A percentile compares a stretch with the other conserved stretches of the same genome.
Evolutionary conservation across 2,797 vertebrate genomes (phyloP).

Genomic region (Enteromius argenteus): DNA sequence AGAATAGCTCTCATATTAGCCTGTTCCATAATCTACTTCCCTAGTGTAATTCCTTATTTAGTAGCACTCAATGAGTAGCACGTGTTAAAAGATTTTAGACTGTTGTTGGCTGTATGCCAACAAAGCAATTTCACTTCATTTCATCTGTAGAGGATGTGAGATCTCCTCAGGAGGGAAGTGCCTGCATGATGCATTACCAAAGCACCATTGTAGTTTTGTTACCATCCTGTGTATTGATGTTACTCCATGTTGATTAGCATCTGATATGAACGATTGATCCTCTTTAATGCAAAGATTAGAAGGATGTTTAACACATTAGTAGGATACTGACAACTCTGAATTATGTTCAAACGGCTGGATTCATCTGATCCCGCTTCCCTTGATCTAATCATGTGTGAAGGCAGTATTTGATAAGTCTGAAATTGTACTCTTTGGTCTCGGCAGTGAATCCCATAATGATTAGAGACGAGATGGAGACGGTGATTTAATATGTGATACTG

Average conservation of each 20-base stretch:
- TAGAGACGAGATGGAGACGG: not conserved
- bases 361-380: slow-evolving; percentile 14
- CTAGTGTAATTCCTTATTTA: not conserved
- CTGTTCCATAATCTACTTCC: not conserved
- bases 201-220: not conserved
- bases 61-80: not conserved
- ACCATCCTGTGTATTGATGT: slow-evolving; percentile 6
- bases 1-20: not conserved
- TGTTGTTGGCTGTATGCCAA: not conserved
- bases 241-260: slow-evolving; percentile 13
- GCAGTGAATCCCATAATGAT: slow-evolving; percentile 10
- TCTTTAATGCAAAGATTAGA: slow-evolving; percentile 24
- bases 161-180: not conserved
- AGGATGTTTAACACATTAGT: not conserved
- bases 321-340: slow-evolving; percentile 1
- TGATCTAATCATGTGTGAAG: slow-evolving; percentile 16
- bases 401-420: slow-evolving; percentile 1
- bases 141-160: slow-evolving; percentile 1
- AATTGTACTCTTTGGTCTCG: slow-evolving; percentile 6
- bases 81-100: not conserved
- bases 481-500: not conserved
- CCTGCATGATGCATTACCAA: not conserved
- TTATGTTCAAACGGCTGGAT: not conserved
- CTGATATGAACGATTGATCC: slow-evolving; percentile 12
- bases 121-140: not conserved